Evolutionary conservation across 2,113 vertebrate genomes (phyloP), one percentile per base, ranked within the genome.

Genomic region (Verasper variegatus): DNA sequence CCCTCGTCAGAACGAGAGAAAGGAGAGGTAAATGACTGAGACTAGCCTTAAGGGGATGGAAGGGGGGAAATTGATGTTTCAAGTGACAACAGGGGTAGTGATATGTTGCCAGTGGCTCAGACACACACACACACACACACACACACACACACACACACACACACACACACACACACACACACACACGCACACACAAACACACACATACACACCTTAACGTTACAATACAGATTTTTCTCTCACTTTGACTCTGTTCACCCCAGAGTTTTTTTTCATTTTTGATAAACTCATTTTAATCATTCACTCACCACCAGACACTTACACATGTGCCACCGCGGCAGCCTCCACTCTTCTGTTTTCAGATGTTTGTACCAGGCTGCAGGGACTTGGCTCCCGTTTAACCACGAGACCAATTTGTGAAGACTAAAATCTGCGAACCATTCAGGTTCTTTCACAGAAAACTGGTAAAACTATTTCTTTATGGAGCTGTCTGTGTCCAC

Each of bases 1-100:
- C 11, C 81, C 79, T 87, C 56, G 71, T 81, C 83, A 71, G 75
- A 26, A 13, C 7, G 42, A 76, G 71, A 80, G 67, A 83, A 84
- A 76, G 18, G 74, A 73, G 68, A 81, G 56, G 80, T 60, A 56
- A 56, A 76, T 57, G 80, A 84, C 74, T 74, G 80, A 62, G 71
- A 68, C 47, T 59, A 71, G 70, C 84, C 83, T 74, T 52, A 15
- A 60, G 79, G 85, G 85, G 72, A n/a, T 15, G 47, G 47, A 18
- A 18, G 47, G n/a, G 54, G 54, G 52, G 24, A 35, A 76, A 56
- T 24, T 54, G 71, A 71, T 74, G 77, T 87, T 69, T 84, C 74
- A 35, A 71, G 62, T 84, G 81, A 84, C 83, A 81, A 21, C 61
- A 51, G 31, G 67, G 57, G 57, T 57, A 68, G 56, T 76, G 65